A percentile compares a stretch with the other conserved stretches of the same genome.
Conservation (phyloP, 2,113 vertebrate species). For the Merops nubicus region DNA sequence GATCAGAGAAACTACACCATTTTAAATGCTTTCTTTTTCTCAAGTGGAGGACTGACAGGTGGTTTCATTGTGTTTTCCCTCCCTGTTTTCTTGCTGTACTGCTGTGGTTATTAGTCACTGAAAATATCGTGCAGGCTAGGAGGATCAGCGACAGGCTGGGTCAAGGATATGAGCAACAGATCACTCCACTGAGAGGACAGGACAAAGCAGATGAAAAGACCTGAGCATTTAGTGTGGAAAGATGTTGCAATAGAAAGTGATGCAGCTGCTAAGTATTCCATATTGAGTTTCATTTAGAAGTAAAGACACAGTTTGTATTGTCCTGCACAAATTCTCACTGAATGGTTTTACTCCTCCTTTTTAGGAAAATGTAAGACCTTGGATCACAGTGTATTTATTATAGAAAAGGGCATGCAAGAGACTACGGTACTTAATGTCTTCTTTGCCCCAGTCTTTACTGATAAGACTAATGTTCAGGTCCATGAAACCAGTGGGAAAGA, state of each 20-base stretch:
- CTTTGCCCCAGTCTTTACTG: neutral
- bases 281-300: neutral
- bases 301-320: neutral
- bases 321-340: neutral
- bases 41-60: neutral
- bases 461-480: neutral
- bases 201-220: neutral
- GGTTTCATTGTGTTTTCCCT: neutral
- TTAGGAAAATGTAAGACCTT: neutral
- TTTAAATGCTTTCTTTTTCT: neutral
- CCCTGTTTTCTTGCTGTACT: neutral
- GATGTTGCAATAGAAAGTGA: neutral
- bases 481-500: neutral
- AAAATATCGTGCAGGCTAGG: neutral
- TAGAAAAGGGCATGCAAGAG: neutral
- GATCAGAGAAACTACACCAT: neutral
- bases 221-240: neutral
- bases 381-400: fast-evolving
- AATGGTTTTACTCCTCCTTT: neutral
- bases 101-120: neutral
- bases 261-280: neutral
- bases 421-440: fast-evolving
- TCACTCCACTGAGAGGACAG: neutral
- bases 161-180: neutral
- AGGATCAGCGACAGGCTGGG: neutral